A percentile compares a stretch with the other conserved stretches of the same genome.
Evolutionary conservation across 2,113 vertebrate genomes (phyloP).

Genomic region (Coreoperca whiteheadi): DNA sequence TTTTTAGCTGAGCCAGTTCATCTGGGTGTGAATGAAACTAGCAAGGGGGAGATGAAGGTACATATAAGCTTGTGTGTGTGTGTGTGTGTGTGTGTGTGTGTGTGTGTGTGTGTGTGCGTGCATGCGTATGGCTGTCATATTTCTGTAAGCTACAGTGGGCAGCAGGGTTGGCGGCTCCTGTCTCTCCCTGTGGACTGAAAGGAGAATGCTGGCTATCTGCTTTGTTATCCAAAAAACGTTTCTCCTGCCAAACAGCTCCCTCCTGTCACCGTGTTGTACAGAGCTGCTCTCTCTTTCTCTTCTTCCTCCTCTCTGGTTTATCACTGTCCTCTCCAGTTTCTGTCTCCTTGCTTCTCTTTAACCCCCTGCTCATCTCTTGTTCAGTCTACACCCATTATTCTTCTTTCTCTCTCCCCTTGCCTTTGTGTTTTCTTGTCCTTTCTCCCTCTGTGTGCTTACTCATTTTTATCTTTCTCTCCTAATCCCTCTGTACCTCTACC

Average conservation of each 20-base stretch:
- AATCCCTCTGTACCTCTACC: slow-evolving; percentile 15
- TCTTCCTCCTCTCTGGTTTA: slow-evolving; percentile 22
- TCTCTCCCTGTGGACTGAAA: slow-evolving; percentile 66
- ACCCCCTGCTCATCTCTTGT: slow-evolving; percentile 4
- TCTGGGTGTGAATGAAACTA: slow-evolving; percentile 49
- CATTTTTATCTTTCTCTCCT: slow-evolving; percentile 36
- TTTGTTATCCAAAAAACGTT: slow-evolving; percentile 74
- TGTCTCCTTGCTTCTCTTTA: slow-evolving; percentile 32
- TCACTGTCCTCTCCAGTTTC: slow-evolving; percentile 48
- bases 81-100: slow-evolving; percentile 16
- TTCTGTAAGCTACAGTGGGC: slow-evolving; percentile 62
- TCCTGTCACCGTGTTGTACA: slow-evolving; percentile 62
- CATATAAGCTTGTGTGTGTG: slow-evolving; percentile 19
- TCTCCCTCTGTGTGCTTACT: not conserved
- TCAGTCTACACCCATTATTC: not conserved
- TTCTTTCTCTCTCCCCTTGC: not conserved
- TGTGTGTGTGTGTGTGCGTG: slow-evolving; percentile 16
- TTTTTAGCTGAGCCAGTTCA: slow-evolving; percentile 60
- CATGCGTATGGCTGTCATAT: slow-evolving; percentile 49
- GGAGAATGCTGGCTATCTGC: slow-evolving; percentile 67
- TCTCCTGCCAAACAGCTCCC: slow-evolving; percentile 67
- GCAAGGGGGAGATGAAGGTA: slow-evolving; percentile 25
- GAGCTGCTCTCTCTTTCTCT: slow-evolving; percentile 30
- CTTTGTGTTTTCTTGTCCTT: slow-evolving; percentile 22
- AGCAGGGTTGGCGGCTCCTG: slow-evolving; percentile 63